Conservation (phyloP, 2,797 vertebrate species). For the Arnoldichthys spilopterus region DNA sequence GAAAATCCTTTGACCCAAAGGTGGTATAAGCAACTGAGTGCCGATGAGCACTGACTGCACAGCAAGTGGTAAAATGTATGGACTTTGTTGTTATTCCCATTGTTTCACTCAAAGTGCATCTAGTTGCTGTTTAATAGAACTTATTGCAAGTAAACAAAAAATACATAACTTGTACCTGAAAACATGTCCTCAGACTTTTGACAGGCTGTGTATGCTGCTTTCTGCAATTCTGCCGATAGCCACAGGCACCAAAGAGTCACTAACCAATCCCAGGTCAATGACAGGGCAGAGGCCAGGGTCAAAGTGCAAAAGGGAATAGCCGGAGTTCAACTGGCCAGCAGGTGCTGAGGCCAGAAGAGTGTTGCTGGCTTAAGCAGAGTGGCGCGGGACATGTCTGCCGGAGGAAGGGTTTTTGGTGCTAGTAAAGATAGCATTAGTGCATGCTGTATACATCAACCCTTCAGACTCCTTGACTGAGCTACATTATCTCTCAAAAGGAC, state of each 20-base stretch:
- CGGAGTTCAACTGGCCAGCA: constrained; percentile 42
- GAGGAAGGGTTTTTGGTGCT: neutral
- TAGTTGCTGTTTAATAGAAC: too few species aligned
- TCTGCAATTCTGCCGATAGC: constrained; percentile 15
- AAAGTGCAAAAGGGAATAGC: constrained; percentile 48
- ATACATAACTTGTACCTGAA: neutral
- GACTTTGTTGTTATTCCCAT: neutral
- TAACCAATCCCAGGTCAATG: constrained; percentile 32
- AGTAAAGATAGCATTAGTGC: constrained; percentile 6
- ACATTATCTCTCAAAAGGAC: constrained; percentile 25
- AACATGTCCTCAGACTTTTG: neutral
- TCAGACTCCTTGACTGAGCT: neutral
- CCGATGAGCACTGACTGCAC: neutral
- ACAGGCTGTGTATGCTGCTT: neutral
- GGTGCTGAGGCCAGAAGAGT: constrained; percentile 44
- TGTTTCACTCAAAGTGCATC: too few species aligned
- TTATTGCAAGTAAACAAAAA: neutral
- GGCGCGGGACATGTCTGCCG: neutral
- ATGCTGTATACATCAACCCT: constrained; percentile 13
- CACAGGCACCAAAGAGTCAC: constrained; percentile 7
- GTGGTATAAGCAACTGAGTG: neutral
- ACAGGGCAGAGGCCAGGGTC: constrained; percentile 40
- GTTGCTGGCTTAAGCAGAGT: constrained; percentile 1
- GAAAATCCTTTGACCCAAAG: neutral
- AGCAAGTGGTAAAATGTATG: neutral